phyloP scores from a whole-genome alignment of 2,888 invertebrate genomes.

The Polyommatus iphigenia region DNA sequence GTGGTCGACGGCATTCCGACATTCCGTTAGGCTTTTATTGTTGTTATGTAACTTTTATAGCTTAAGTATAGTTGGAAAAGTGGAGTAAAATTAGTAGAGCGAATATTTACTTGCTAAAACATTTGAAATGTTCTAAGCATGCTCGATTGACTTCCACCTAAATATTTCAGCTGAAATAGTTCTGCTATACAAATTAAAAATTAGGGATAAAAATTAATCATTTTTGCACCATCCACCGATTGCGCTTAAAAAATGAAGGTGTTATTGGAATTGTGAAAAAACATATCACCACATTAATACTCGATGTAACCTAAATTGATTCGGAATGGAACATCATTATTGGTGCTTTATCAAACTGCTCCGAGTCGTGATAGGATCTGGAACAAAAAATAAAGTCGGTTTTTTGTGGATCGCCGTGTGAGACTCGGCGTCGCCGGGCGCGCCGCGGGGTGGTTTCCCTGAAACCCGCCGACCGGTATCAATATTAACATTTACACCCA shows the following conservation, averaged over 20 bases:
- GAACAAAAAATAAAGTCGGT: conserved; percentile 67
- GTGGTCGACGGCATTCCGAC: conserved; percentile 38
- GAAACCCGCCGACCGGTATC: conserved; percentile 57
- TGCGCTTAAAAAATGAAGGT: conserved; percentile 3
- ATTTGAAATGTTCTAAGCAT: neutral
- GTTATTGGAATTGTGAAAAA: conserved; percentile 45
- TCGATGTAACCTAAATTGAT: conserved; percentile 67
- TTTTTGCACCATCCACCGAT: neutral
- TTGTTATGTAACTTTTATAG: neutral
- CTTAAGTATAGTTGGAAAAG: neutral
- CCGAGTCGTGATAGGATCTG: conserved; percentile 66
- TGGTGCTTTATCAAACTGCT: conserved; percentile 78
- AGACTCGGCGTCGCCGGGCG: conserved; percentile 73
- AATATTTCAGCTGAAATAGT: neutral
- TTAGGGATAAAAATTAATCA: neutral
- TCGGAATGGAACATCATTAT: conserved; percentile 77
- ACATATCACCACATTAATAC: conserved; percentile 62
- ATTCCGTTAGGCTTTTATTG: conserved; percentile 32
- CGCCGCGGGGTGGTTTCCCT: conserved; percentile 77
- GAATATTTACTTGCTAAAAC: neutral
- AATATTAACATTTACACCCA: conserved; percentile 76
- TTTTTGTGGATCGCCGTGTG: conserved; percentile 71
- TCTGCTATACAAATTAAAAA: neutral
- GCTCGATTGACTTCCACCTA: neutral
- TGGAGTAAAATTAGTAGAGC: neutral